These are phyloP conservation scores for Struthidea cinerea DNA, from an alignment of 2,113 vertebrate species.

Conservation along the genomic window DNA sequence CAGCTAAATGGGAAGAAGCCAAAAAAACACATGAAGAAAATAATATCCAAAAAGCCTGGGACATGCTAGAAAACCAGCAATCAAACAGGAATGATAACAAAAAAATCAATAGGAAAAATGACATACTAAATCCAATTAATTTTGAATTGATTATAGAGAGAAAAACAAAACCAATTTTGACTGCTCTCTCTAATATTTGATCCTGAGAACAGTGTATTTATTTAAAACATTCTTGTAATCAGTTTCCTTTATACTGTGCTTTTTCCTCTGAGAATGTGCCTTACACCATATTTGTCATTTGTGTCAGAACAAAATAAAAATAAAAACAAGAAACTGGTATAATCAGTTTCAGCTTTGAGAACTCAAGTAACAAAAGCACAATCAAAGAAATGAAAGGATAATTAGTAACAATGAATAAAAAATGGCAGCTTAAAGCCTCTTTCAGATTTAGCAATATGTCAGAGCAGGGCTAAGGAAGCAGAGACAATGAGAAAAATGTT, in stretches of 20 bases:
- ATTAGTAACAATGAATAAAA: not conserved
- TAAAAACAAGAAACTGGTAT: not conserved
- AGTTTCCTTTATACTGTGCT: not conserved
- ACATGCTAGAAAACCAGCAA: not conserved
- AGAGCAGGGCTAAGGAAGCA: not conserved
- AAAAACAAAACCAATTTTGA: not conserved
- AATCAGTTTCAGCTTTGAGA: not conserved
- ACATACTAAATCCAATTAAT: slow-evolving; percentile 7
- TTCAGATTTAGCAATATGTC: not conserved
- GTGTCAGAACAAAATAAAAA: not conserved
- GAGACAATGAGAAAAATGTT: not conserved
- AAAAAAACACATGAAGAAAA: not conserved
- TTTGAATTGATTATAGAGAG: slow-evolving; percentile 37
- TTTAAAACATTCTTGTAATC: not conserved
- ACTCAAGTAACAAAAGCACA: not conserved
- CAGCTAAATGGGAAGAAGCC: not conserved
- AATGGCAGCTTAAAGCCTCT: not conserved
- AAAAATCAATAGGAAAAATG: slow-evolving; percentile 17
- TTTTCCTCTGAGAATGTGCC: not conserved
- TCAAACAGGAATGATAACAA: not conserved
- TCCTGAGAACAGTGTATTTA: not conserved
- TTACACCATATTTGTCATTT: not conserved
- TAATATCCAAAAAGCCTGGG: not conserved
- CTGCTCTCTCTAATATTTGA: not conserved
- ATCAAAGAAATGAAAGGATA: not conserved